Evolutionary conservation across 2,113 vertebrate species (phyloP).

Genomic region (Nibea coibor): DNA sequence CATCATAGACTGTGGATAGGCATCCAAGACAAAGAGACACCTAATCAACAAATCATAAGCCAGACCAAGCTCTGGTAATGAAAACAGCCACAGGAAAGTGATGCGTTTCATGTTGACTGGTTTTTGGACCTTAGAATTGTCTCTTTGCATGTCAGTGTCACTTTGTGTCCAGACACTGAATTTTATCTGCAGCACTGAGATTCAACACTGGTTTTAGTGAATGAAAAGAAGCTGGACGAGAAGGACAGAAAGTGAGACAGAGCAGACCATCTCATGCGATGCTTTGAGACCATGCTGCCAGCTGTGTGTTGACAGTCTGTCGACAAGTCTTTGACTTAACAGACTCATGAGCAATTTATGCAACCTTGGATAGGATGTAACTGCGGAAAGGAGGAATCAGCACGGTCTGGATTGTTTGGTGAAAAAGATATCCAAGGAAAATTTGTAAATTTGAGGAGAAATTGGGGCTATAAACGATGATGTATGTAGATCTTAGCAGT

Average conservation of each 20-base stretch:
- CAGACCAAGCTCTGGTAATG: background rate
- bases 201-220: background rate
- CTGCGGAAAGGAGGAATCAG: background rate
- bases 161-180: background rate
- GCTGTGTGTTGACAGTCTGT: constrained; percentile 10
- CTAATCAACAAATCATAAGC: background rate
- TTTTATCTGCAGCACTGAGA: background rate
- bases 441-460: background rate
- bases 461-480: background rate
- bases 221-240: background rate
- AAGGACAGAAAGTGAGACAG: background rate
- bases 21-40: background rate
- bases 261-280: background rate
- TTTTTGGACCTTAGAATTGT: background rate
- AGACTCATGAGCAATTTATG: background rate
- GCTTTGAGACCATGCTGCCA: background rate
- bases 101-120: background rate
- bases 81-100: background rate
- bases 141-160: background rate
- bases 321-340: background rate
- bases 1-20: background rate
- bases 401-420: background rate
- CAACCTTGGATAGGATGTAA: background rate
- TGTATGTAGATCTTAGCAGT: background rate
- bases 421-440: background rate